Evolutionary conservation across 2,113 vertebrate genomes (phyloP).

Genomic region (Indicator maculatus): DNA sequence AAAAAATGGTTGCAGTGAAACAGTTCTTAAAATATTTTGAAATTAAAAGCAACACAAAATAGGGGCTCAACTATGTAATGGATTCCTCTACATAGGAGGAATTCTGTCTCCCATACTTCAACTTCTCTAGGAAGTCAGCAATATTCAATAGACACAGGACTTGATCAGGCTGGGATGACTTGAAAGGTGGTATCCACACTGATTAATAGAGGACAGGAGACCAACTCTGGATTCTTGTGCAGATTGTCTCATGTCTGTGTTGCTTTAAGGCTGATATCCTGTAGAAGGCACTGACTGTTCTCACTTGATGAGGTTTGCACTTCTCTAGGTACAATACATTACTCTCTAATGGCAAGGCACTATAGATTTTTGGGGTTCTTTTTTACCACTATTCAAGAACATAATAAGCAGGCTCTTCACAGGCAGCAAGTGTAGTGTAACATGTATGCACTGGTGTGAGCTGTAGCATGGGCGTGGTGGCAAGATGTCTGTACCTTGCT

Average conservation of each 20-base stretch:
- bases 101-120: accelerated
- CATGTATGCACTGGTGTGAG: accelerated
- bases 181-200: not conserved
- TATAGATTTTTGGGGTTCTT: not conserved
- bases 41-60: not conserved
- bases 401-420: not conserved
- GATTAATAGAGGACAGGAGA: not conserved
- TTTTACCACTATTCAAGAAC: not conserved
- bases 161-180: not conserved
- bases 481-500: not conserved
- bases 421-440: accelerated
- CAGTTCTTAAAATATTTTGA: not conserved
- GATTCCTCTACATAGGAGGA: not conserved
- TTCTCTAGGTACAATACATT: not conserved
- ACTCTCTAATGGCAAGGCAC: not conserved
- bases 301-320: not conserved
- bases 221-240: not conserved
- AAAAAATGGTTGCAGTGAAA: not conserved
- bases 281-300: not conserved
- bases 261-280: not conserved
- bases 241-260: accelerated
- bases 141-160: not conserved
- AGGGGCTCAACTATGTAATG: not conserved
- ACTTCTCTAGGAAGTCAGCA: not conserved
- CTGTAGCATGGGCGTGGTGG: accelerated